These are phyloP conservation scores for Tetranychus urticae DNA, from an alignment of 1,140 invertebrate genomes.

Conservation along the genomic window DNA sequence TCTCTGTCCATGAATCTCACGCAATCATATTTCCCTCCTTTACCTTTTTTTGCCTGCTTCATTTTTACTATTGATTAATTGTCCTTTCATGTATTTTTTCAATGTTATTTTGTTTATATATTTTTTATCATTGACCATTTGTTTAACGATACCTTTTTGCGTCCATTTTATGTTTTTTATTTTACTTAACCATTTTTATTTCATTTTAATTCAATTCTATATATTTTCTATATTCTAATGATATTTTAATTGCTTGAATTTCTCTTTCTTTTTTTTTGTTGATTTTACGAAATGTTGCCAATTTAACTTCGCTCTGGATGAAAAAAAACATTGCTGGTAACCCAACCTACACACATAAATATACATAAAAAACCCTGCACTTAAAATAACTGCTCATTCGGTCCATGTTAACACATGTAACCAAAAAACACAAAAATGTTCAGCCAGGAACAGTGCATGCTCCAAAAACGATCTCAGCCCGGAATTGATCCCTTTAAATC, in stretches of 20 bases:
- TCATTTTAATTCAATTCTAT: too few species aligned
- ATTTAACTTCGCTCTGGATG: background rate
- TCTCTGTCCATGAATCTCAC: background rate
- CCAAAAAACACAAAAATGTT: too few species aligned
- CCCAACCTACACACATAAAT: background rate
- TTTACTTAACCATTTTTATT: background rate
- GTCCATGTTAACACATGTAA: background rate
- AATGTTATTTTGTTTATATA: background rate
- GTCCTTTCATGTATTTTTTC: background rate
- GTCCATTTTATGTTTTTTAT: background rate
- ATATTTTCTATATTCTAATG: background rate
- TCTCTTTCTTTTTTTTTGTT: background rate
- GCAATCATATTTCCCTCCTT: background rate
- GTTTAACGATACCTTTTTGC: background rate
- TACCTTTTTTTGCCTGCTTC: background rate
- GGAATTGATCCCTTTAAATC: constrained; percentile 8
- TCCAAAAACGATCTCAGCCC: background rate
- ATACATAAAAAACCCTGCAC: background rate
- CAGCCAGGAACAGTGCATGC: background rate
- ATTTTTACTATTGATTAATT: background rate
- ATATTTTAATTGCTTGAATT: background rate
- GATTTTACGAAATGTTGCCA: background rate
- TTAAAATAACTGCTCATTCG: background rate
- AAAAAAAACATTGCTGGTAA: too few species aligned
- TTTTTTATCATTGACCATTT: background rate